A percentile compares a stretch with the other conserved stretches of the same genome.
These are phyloP conservation scores for Holacanthella duospinosa DNA, from an alignment of 2,888 invertebrate species.

Conservation along the genomic window DNA sequence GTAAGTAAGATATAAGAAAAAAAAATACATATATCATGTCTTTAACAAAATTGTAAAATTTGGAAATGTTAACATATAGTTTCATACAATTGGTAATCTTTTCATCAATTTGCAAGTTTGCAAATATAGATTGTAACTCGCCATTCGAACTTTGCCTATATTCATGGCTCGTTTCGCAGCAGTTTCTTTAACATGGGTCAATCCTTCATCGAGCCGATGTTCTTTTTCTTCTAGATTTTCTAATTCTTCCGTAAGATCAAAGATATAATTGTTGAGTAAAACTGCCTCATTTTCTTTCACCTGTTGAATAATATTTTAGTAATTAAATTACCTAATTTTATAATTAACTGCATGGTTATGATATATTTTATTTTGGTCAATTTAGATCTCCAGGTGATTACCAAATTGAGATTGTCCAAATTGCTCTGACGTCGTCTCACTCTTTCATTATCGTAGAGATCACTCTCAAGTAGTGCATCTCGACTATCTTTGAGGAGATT, in stretches of 20 bases:
- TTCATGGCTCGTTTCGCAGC: slow-evolving; percentile 30
- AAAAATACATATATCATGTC: neutral
- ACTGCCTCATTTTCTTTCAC: slow-evolving; percentile 33
- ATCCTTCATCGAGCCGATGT: slow-evolving; percentile 26
- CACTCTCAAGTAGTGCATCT: slow-evolving; percentile 13
- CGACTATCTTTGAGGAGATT: slow-evolving; percentile 25
- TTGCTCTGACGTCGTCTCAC: neutral
- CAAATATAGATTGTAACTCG: slow-evolving; percentile 31
- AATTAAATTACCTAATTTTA: too few species aligned
- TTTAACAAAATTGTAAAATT: neutral
- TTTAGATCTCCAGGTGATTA: too few species aligned
- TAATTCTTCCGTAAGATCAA: slow-evolving; percentile 29
- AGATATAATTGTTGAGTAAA: slow-evolving; percentile 32
- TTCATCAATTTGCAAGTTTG: slow-evolving; percentile 33
- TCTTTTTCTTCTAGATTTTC: slow-evolving; percentile 25
- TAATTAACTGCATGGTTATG: too few species aligned
- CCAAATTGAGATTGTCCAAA: neutral
- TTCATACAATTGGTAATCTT: neutral
- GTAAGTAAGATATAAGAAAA: too few species aligned
- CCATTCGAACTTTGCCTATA: slow-evolving; percentile 35
- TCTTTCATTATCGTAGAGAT: neutral
- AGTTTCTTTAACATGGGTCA: slow-evolving; percentile 31
- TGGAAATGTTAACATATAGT: neutral
- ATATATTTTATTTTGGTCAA: too few species aligned
- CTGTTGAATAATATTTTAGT: too few species aligned